A percentile compares a stretch with the other conserved stretches of the same genome.
Conservation (phyloP, 2,888 invertebrate species). For the Oligia fasciuncula region DNA sequence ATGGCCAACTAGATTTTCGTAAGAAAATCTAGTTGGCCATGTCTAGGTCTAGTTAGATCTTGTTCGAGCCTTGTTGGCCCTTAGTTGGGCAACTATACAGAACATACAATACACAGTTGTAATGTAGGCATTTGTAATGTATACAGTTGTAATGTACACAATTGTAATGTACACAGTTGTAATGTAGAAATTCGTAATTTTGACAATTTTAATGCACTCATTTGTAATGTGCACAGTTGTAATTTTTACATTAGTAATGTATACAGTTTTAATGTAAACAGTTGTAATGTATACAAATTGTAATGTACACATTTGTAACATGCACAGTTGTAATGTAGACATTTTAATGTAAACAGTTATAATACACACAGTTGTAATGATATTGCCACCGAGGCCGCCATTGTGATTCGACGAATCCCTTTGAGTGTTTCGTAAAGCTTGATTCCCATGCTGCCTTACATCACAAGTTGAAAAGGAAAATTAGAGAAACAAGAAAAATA, state of each 20-base stretch:
- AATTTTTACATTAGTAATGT: too few species aligned
- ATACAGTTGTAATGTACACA: not conserved
- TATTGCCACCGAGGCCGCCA: not conserved
- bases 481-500: not conserved
- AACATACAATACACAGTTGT: too few species aligned
- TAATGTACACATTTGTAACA: too few species aligned
- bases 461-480: not conserved
- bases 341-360: not conserved
- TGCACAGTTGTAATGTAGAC: too few species aligned
- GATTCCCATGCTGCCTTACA: not conserved
- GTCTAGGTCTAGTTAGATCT: not conserved
- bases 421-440: not conserved
- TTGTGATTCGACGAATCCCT: not conserved
- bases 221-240: too few species aligned
- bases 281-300: too few species aligned
- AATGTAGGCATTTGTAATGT: not conserved
- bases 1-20: not conserved
- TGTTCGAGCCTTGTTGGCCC: not conserved
- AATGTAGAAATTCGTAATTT: too few species aligned
- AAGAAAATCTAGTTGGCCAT: slow-evolving; percentile 12
- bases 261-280: too few species aligned
- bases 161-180: not conserved
- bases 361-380: not conserved
- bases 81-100: too few species aligned
- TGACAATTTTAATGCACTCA: not conserved